Evolutionary conservation across 1,140 invertebrate species (phyloP), one percentile per base, ranked within the genome.

Genomic region (Hypothenemus hampei): DNA sequence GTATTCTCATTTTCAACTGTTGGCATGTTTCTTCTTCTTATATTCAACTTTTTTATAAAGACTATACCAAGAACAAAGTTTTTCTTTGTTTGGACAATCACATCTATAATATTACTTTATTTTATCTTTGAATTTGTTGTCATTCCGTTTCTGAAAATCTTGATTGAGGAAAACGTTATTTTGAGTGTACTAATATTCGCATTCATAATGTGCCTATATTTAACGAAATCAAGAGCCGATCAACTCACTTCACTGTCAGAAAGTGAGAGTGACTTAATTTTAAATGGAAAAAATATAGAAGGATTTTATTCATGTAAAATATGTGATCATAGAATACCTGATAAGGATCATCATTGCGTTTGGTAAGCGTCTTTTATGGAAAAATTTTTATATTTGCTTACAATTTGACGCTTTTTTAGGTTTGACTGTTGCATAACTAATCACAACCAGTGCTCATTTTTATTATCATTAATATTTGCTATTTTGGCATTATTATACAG

Each of bases 371-470:
- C 16, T 6, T 40, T 6, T 31, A 6, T 44, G 3, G 19, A 7
- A 26, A n/a, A n/a, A n/a, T n/a, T n/a, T n/a, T n/a, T n/a, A n/a
- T n/a, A n/a, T n/a, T n/a, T n/a, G 19, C 5, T 15, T 10, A 39
- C 0, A 5, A n/a, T 43, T 47, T 29, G 44, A 47, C 63, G 57
- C n/a, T 51, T 44, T 63, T 74, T 67, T 65, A 86, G 85, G 84
- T 74, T 85, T 67, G 81, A 86, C 62, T 85, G 84, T 61, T 87
- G 85, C 65, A 78, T 87, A 52, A 78, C 84, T 35, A 72, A 75
- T 43, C 77, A 78, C 57, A 86, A 86, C 65, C 77, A 83, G 37
- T 73, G 67, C 29, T 79, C 78, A 69, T 86, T 82, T 63, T 60
- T 85, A 13, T 64, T 71, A 26, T 80, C 80, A 18, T 72, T 83